Conservation (phyloP, 2,797 vertebrate species). For the Melanogrammus aeglefinus region DNA sequence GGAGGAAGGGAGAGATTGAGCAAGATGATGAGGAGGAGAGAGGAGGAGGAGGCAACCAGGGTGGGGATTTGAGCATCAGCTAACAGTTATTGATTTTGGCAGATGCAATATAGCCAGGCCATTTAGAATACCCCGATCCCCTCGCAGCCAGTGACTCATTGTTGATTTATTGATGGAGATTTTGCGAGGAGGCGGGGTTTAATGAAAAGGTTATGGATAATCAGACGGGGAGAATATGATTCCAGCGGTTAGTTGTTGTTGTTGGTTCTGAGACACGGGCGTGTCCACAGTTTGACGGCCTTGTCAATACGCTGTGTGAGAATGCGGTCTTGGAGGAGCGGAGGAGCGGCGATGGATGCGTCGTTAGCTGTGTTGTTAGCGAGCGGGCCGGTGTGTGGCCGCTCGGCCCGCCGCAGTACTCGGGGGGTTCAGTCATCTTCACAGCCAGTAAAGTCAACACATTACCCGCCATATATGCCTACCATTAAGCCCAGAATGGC, state of each 20-base stretch:
- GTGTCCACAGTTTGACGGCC: background rate
- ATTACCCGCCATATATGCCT: conserved; percentile 46
- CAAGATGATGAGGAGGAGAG: no score
- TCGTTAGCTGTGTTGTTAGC: no score
- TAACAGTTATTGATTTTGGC: background rate
- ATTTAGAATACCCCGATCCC: no score
- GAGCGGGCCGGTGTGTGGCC: conserved; percentile 2
- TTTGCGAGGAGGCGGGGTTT: no score
- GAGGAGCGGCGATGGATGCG: no score
- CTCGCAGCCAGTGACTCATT: no score
- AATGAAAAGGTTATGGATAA: no score
- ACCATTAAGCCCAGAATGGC: conserved; percentile 64
- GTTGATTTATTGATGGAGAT: no score
- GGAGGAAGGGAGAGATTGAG: no score
- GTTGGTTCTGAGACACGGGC: background rate
- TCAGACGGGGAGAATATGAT: background rate
- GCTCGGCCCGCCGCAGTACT: conserved; percentile 42
- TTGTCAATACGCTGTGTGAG: background rate
- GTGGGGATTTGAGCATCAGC: background rate
- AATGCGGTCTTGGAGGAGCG: no score
- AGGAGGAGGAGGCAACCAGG: background rate
- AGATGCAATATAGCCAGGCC: no score
- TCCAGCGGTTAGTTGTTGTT: background rate
- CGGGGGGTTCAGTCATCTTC: conserved; percentile 73
- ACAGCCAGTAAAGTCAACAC: conserved; percentile 73